These are phyloP conservation scores for Ovibos moschatus DNA, from an alignment of 2,113 vertebrate genomes.

Conservation along the genomic window DNA sequence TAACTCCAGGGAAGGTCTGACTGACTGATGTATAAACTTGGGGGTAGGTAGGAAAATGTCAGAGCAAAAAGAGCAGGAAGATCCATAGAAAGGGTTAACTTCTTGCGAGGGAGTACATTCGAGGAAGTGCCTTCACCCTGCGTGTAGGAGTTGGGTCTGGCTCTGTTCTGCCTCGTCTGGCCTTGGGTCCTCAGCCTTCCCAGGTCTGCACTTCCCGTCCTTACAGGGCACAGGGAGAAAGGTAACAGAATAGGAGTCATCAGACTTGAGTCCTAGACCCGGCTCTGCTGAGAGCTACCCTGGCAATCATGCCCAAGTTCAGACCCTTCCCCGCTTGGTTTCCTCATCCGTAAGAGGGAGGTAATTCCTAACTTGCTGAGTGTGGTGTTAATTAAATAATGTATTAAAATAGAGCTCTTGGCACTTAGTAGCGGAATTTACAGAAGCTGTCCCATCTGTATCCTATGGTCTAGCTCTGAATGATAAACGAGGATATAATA, in stretches of 20 bases:
- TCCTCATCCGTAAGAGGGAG: neutral
- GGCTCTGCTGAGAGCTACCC: neutral
- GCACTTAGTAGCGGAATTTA: neutral
- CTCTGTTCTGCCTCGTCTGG: neutral
- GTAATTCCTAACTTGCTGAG: neutral
- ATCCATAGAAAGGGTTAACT: rapidly evolving
- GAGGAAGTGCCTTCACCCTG: too few species aligned
- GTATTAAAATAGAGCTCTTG: neutral
- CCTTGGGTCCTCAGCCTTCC: neutral
- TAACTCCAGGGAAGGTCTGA: neutral
- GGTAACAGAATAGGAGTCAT: neutral
- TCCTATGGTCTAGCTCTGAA: neutral
- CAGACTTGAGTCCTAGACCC: neutral
- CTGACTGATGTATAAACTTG: too few species aligned
- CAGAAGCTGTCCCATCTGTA: neutral
- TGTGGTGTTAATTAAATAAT: neutral
- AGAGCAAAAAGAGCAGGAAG: neutral
- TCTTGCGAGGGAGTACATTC: too few species aligned
- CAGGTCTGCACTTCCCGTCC: neutral
- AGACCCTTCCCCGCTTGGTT: neutral
- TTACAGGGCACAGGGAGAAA: neutral
- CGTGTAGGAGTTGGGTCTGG: neutral
- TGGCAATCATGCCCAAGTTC: neutral
- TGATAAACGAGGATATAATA: neutral
- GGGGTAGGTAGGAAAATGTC: neutral